Evolutionary conservation across 2,113 vertebrate genomes (phyloP), one percentile per base, ranked within the genome.

Genomic region (Macroglossus sobrinus): DNA sequence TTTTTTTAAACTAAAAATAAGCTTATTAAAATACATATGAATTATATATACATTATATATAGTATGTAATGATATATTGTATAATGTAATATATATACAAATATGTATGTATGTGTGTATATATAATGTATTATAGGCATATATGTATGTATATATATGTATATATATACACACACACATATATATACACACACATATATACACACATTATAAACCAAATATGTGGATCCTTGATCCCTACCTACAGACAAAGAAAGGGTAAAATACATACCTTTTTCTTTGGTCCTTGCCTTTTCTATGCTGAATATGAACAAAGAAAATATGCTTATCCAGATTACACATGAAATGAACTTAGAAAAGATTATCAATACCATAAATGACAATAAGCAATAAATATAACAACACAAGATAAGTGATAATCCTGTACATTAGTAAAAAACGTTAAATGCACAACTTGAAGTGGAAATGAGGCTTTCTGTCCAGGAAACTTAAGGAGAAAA

Each of bases 401-500:
- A 81, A 16, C 18, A 26, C 1, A 59, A 24, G 16, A 50, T 45
- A 96, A 82, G 33, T 82, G 12, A 30, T 50, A 61, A 38, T 63
- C 45, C 3, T 69, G 1, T 66, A 55, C 0, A 40, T 89, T 15
- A 81, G 33, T 72, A 68, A 76, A 85, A 94, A 96, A 94, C 33
- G 55, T 79, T 16, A 82, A 76, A 71, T 40, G 3, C 4, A 50
- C 38, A 78, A 63, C 18, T 76, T 92, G 69, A 64, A 91, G 40
- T 79, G 26, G 24, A 3, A 93, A 74, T 61, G 12, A 24, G 7
- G 13, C 1, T 85, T 66, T 81, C 30, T 80, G 64, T 13, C 35
- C 75, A 78, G 40, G 35, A 95, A 84, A 3, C n/a, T 93, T 53
- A 69, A 28, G n/a, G 50, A 85, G 22, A 91, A 94, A 93, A 92